phyloP scores from a whole-genome alignment of 2,797 vertebrate genomes.

The Lepilemur septentrionalis region DNA sequence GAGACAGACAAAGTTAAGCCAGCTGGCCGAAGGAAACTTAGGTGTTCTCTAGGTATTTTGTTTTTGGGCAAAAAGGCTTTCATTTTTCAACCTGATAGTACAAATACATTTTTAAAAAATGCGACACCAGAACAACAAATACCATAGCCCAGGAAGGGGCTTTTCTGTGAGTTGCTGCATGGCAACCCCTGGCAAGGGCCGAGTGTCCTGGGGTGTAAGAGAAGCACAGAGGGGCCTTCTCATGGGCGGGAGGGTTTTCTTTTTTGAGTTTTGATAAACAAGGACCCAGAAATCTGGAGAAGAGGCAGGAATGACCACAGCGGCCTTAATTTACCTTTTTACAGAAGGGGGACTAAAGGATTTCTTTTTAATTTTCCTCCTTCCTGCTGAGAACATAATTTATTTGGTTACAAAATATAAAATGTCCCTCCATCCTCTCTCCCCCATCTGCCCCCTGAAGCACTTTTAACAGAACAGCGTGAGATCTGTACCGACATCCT shows the following conservation, averaged over 20 bases:
- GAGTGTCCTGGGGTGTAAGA: background rate
- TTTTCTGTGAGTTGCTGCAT: background rate
- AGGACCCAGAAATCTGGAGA: background rate
- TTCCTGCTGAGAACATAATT: background rate
- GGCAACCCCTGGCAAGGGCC: background rate
- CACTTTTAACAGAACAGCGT: background rate
- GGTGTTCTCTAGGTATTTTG: conserved; percentile 39
- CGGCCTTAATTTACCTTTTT: background rate
- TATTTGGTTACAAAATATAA: background rate
- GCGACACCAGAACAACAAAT: background rate
- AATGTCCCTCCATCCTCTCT: background rate
- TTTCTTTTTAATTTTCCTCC: fast-evolving
- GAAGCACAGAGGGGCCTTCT: background rate
- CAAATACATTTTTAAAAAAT: conserved; percentile 40
- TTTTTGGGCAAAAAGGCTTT: background rate
- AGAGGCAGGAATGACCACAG: background rate
- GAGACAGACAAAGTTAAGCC: conserved; percentile 35
- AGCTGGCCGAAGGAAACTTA: background rate
- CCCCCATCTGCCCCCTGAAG: background rate
- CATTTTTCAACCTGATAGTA: conserved; percentile 37
- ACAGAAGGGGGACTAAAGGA: background rate
- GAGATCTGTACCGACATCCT: background rate
- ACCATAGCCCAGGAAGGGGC: background rate
- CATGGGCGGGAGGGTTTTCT: background rate
- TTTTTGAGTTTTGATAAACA: background rate